A percentile compares a stretch with the other conserved stretches of the same genome.
These are phyloP conservation scores for Amia ocellicauda DNA, from an alignment of 2,113 vertebrate genomes.

Conservation along the genomic window DNA sequence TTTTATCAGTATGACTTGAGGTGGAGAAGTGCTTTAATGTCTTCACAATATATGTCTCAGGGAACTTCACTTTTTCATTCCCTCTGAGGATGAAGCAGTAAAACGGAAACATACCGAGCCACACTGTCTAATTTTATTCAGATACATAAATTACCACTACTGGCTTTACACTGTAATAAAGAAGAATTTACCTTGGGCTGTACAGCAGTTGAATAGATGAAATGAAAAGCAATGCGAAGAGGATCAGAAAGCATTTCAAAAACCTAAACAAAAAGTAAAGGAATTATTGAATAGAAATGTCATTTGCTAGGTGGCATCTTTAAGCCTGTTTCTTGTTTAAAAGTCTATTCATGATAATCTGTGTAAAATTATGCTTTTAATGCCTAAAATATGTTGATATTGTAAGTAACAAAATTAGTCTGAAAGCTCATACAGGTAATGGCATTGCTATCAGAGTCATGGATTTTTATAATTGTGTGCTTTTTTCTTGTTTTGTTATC, in stretches of 20 bases:
- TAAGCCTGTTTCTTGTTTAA: background rate
- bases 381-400: background rate
- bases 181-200: background rate
- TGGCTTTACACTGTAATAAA: no score
- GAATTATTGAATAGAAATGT: background rate
- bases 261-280: background rate
- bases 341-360: background rate
- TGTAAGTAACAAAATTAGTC: background rate
- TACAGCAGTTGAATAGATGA: background rate
- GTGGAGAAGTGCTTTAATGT: background rate
- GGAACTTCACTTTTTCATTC: no score
- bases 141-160: background rate
- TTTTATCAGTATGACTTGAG: background rate
- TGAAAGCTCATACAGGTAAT: background rate
- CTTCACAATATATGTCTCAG: background rate
- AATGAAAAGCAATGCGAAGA: background rate
- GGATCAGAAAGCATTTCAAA: background rate
- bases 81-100: background rate
- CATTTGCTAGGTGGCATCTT: background rate
- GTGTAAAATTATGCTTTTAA: background rate
- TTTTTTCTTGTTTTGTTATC: no score
- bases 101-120: background rate
- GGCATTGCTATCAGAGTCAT: background rate
- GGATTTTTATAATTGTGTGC: no score
- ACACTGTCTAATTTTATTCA: slow-evolving; percentile 3